These are phyloP conservation scores for Gobiocypris rarus DNA, from an alignment of 2,113 vertebrate species.

Conservation along the genomic window DNA sequence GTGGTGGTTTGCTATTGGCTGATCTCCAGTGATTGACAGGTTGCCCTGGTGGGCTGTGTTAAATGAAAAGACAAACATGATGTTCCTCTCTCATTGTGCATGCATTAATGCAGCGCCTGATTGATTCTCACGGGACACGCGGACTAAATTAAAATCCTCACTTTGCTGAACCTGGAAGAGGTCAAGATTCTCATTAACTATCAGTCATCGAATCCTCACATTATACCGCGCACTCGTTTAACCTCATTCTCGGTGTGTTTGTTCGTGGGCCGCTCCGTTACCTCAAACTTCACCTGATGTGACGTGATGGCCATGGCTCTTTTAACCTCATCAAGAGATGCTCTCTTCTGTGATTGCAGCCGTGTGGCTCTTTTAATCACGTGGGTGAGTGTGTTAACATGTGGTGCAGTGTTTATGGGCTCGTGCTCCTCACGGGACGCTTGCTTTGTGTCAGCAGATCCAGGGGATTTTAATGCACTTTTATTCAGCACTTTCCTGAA, in stretches of 20 bases:
- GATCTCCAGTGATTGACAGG: too few relatives aligned
- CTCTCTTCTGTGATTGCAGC: too few relatives aligned
- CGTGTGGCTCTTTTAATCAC: background rate
- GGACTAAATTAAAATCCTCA: conserved; percentile 61
- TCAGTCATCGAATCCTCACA: conserved; percentile 51
- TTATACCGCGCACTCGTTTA: conserved; percentile 43
- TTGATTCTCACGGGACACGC: conserved; percentile 58
- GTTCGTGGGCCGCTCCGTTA: background rate
- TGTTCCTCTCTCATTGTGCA: background rate
- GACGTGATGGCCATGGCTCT: background rate
- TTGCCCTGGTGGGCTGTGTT: too few relatives aligned
- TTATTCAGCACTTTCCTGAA: conserved; percentile 56
- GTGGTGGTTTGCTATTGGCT: too few relatives aligned
- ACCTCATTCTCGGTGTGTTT: conserved; percentile 36
- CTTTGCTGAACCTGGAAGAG: conserved; percentile 57
- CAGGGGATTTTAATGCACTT: conserved; percentile 55
- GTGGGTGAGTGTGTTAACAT: conserved; percentile 5
- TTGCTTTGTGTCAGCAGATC: conserved; percentile 50
- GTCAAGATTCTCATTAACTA: conserved; percentile 64
- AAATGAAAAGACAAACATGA: background rate
- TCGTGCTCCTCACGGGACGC: conserved; percentile 24
- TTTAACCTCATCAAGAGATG: background rate
- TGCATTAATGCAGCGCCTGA: conserved; percentile 4
- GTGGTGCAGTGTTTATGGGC: conserved; percentile 48
- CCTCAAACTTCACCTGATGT: background rate